These are phyloP conservation scores for Oscheius sp. DNA, from an alignment of 2,888 invertebrate genomes.

Conservation along the genomic window DNA sequence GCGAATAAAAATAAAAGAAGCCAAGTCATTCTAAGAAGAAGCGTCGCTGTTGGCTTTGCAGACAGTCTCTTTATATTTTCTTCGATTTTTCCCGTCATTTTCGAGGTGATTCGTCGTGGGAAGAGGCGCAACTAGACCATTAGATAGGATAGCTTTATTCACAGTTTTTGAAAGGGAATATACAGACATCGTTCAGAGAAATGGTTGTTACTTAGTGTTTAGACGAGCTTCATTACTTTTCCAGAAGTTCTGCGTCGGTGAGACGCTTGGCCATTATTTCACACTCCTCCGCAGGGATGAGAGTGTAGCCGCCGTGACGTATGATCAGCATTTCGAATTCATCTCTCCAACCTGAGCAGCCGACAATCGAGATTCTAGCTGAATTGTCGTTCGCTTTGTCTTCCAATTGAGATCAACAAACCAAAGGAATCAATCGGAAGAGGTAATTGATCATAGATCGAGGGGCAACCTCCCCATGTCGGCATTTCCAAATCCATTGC, in stretches of 20 bases:
- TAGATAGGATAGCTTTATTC: too few relatives aligned
- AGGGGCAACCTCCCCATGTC: not conserved
- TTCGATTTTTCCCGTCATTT: too few relatives aligned
- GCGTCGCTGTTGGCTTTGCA: too few relatives aligned
- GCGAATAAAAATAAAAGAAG: too few relatives aligned
- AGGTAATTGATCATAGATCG: not conserved
- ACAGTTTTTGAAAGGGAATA: too few relatives aligned
- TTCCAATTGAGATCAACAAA: not conserved
- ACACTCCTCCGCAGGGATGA: not conserved
- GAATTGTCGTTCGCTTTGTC: not conserved
- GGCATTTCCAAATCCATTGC: constrained; percentile 16
- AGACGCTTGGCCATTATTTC: constrained; percentile 7
- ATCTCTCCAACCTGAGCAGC: constrained; percentile 22
- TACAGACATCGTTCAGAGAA: too few relatives aligned
- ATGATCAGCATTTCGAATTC: not conserved
- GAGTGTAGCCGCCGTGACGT: not conserved
- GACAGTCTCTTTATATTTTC: too few relatives aligned
- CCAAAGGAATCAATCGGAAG: constrained; percentile 7
- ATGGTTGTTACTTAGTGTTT: too few relatives aligned
- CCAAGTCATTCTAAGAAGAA: too few relatives aligned
- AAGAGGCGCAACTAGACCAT: too few relatives aligned
- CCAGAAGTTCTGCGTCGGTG: not conserved
- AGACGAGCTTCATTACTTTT: constrained; percentile 2
- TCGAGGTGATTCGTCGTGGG: too few relatives aligned
- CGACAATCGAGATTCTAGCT: constrained; percentile 10